Conservation (phyloP, 2,113 vertebrate species). For the Aythya baeri region DNA sequence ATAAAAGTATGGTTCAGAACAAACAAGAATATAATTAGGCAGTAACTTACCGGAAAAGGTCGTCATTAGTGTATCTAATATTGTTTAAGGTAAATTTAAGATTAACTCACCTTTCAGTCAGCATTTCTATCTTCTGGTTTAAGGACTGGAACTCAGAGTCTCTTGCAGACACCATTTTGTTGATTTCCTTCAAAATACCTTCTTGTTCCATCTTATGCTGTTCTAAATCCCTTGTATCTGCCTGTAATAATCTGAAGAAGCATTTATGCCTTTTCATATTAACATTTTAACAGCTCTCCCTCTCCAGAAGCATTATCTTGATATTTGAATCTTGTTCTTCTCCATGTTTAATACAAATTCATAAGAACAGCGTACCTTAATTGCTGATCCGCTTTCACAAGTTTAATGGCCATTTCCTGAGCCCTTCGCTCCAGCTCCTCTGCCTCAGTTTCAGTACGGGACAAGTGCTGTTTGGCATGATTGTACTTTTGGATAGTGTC, state of each 20-base stretch:
- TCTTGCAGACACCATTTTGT: slow-evolving; percentile 73
- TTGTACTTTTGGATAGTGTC: slow-evolving; percentile 73
- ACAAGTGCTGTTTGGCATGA: slow-evolving; percentile 69
- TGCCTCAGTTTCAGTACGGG: slow-evolving; percentile 75
- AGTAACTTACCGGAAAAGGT: not conserved
- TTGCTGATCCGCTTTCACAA: slow-evolving; percentile 80
- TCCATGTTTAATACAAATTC: not conserved
- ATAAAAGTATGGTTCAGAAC: not conserved
- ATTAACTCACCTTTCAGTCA: slow-evolving; percentile 74
- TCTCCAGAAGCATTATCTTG: not conserved
- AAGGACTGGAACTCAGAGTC: slow-evolving; percentile 81
- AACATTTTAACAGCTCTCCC: not conserved
- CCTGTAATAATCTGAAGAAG: slow-evolving; percentile 77
- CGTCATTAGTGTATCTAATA: not conserved
- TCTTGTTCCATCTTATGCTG: slow-evolving; percentile 77
- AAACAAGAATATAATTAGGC: not conserved
- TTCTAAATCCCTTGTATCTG: slow-evolving; percentile 73
- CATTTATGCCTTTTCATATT: not conserved
- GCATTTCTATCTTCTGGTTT: slow-evolving; percentile 74
- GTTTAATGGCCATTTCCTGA: slow-evolving; percentile 76
- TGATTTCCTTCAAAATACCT: slow-evolving; percentile 78
- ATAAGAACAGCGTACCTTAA: slow-evolving; percentile 75
- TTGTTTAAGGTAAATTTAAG: not conserved
- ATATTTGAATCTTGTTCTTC: not conserved
- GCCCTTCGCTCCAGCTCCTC: slow-evolving; percentile 81